Evolutionary conservation across 2,888 invertebrate genomes (phyloP).

Genomic region (Hetaerina titia): DNA sequence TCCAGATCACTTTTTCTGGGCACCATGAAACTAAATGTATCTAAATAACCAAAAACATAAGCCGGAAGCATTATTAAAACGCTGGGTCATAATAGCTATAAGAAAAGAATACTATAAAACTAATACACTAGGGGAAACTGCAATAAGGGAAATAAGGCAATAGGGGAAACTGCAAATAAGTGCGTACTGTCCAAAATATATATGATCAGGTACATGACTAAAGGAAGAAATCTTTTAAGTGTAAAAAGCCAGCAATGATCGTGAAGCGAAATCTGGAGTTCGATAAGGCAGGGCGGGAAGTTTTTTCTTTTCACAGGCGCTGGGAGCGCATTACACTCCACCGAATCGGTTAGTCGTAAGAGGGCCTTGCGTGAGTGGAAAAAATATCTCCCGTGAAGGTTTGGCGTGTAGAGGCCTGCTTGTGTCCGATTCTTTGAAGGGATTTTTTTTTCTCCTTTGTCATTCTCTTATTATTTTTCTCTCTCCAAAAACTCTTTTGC

Average conservation of each 20-base stretch:
- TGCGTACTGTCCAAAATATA: too few relatives aligned
- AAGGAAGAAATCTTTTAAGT: too few relatives aligned
- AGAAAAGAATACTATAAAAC: too few relatives aligned
- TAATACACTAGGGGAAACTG: too few relatives aligned
- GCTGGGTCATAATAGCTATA: too few relatives aligned
- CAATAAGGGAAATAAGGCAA: too few relatives aligned
- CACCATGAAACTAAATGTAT: too few relatives aligned
- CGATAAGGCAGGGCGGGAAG: not conserved
- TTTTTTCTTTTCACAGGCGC: not conserved
- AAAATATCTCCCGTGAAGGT: not conserved
- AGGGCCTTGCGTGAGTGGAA: not conserved
- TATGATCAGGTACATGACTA: too few relatives aligned
- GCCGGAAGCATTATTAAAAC: too few relatives aligned
- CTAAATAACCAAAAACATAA: too few relatives aligned
- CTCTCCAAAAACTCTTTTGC: not conserved
- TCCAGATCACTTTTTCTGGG: too few relatives aligned
- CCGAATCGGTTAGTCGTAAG: not conserved
- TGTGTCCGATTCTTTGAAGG: not conserved
- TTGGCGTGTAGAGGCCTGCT: not conserved
- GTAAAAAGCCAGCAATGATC: not conserved
- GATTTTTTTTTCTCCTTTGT: not conserved
- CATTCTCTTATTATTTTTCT: not conserved
- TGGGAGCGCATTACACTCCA: not conserved
- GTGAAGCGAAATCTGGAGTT: not conserved
- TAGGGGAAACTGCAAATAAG: too few relatives aligned